These are phyloP conservation scores for Liolophura sinensis DNA, from an alignment of 1,140 invertebrate genomes.

Conservation along the genomic window DNA sequence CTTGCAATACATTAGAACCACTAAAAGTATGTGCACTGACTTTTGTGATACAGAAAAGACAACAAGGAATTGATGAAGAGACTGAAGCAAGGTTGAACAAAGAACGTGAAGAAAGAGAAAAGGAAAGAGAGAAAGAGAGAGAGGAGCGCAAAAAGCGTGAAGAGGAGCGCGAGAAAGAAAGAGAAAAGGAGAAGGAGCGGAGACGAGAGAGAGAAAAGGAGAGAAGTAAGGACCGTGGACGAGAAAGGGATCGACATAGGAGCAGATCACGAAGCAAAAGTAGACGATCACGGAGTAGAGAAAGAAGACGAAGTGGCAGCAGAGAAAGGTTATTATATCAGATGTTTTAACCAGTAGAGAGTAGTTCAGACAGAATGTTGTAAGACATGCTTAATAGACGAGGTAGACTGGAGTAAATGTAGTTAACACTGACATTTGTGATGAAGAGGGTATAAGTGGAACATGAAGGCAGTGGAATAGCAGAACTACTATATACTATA, in stretches of 20 bases:
- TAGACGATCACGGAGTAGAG: constrained; percentile 14
- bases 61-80: constrained; percentile 1
- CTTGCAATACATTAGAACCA: not conserved
- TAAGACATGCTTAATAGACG: too few relatives aligned
- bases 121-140: constrained; percentile 18
- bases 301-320: constrained; percentile 14
- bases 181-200: constrained; percentile 24
- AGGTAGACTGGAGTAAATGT: too few relatives aligned
- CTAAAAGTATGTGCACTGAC: constrained; percentile 5
- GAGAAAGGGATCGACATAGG: constrained; percentile 10
- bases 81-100: constrained; percentile 11
- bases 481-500: too few relatives aligned
- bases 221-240: constrained; percentile 19
- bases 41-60: constrained; percentile 4
- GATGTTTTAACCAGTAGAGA: too few relatives aligned
- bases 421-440: too few relatives aligned
- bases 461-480: too few relatives aligned
- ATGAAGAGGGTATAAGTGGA: too few relatives aligned
- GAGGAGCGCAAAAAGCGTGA: constrained; percentile 14
- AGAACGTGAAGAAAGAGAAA: constrained; percentile 15
- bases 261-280: constrained; percentile 17
- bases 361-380: too few relatives aligned
- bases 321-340: not conserved
- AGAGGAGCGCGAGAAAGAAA: constrained; percentile 29
- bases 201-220: constrained; percentile 15